phyloP scores from a whole-genome alignment of 37 sponge, comb jelly and placozoan species.

The Cliona cf. orientalis region DNA sequence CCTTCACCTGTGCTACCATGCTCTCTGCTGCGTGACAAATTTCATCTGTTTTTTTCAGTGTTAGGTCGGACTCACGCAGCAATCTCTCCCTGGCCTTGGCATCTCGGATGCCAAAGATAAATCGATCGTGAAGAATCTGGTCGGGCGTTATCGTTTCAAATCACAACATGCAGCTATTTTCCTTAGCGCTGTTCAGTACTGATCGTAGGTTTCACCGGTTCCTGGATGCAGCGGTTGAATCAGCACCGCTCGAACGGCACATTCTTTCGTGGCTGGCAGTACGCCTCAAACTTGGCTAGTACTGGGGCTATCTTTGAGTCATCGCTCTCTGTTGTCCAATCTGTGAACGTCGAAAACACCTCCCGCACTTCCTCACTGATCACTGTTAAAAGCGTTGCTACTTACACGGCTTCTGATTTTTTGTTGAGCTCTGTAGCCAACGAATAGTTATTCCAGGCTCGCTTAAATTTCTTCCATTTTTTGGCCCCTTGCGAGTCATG shows the following conservation, averaged over 20 bases:
- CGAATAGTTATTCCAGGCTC: conserved; percentile 14
- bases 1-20: conserved; percentile 21
- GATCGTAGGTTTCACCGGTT: conserved; percentile 12
- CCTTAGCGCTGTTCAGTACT: conserved; percentile 1
- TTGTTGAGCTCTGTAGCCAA: conserved; percentile 7
- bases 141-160: conserved; percentile 30
- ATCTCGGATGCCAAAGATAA: conserved; percentile 38
- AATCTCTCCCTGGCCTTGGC: conserved; percentile 35
- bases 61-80: conserved; percentile 12
- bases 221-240: not conserved
- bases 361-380: conserved; percentile 43
- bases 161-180: not conserved
- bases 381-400: conserved; percentile 19
- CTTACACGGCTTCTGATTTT: conserved; percentile 15
- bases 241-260: conserved; percentile 4
- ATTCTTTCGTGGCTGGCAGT: conserved; percentile 1
- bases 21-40: conserved; percentile 48
- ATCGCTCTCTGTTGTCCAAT: not conserved
- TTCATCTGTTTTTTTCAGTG: conserved; percentile 23
- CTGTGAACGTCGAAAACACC: conserved; percentile 27
- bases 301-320: conserved; percentile 2
- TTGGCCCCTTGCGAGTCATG: no score
- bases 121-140: conserved; percentile 27
- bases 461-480: no score
- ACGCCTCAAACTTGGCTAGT: not conserved